Conservation (phyloP, 53 echinoderm and acorn worm species). For the Zoroaster sp. region DNA sequence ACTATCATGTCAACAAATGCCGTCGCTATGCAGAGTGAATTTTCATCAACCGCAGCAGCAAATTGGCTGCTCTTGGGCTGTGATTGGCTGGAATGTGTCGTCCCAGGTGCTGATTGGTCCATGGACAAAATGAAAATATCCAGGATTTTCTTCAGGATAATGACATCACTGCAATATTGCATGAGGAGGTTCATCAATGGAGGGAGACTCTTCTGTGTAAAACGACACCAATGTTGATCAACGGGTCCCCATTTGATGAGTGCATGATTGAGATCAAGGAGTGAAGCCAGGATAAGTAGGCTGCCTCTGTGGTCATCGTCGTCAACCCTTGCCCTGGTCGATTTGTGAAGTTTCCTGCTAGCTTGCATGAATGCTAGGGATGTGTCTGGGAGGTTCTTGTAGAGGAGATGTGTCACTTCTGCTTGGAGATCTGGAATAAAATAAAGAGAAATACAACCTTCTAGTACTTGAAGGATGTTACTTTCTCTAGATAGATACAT, state of each 20-base stretch:
- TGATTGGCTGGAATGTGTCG: not conserved
- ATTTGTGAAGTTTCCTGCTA: not conserved
- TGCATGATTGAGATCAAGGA: not conserved
- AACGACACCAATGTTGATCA: not conserved
- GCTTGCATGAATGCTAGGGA: not conserved
- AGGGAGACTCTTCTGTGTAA: not conserved
- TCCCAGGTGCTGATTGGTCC: not conserved
- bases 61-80: not conserved
- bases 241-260: not conserved
- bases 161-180: not conserved
- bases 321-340: not conserved
- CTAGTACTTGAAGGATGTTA: no score
- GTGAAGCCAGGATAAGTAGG: not conserved
- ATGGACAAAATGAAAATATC: not conserved
- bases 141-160: conserved; percentile 51
- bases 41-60: not conserved
- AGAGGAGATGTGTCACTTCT: not conserved
- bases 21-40: not conserved
- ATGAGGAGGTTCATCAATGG: not conserved
- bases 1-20: conserved; percentile 12
- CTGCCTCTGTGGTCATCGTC: not conserved
- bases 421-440: not conserved
- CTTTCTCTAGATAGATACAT: no score
- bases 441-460: no score
- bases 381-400: not conserved